A percentile compares a stretch with the other conserved stretches of the same genome.
These are phyloP conservation scores for Silurus glanis DNA, from an alignment of 2,113 vertebrate genomes.

Conservation along the genomic window DNA sequence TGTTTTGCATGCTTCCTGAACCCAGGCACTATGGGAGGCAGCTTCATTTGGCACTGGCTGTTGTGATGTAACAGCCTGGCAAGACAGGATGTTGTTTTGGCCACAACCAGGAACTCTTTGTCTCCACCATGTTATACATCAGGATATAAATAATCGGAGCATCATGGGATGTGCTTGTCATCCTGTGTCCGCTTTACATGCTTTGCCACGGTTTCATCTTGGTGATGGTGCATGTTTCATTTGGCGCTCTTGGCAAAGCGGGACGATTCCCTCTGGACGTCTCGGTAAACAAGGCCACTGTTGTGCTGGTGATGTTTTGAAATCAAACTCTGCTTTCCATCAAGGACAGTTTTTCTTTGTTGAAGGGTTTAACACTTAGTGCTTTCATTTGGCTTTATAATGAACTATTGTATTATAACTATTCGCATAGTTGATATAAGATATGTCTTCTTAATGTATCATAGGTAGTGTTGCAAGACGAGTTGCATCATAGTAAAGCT, in stretches of 20 bases:
- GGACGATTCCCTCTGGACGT: conserved; percentile 44
- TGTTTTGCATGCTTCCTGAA: conserved; percentile 22
- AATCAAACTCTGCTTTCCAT: neutral
- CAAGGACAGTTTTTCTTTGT: neutral
- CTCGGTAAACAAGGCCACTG: conserved; percentile 44
- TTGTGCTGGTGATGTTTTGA: conserved; percentile 13
- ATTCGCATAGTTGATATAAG: neutral
- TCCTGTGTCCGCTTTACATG: neutral
- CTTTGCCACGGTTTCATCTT: conserved; percentile 13
- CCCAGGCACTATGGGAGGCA: conserved; percentile 19
- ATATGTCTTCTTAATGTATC: neutral
- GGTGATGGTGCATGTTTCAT: conserved; percentile 7
- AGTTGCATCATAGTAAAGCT: neutral
- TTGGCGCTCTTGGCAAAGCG: conserved; percentile 48
- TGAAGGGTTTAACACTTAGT: neutral
- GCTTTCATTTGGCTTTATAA: neutral
- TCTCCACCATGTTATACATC: conserved; percentile 9
- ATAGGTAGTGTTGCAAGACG: neutral
- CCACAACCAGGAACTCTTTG: conserved; percentile 5
- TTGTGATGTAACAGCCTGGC: conserved; percentile 43
- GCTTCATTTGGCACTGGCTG: conserved; percentile 20
- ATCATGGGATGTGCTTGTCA: conserved; percentile 41
- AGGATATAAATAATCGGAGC: conserved; percentile 31
- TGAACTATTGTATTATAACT: neutral
- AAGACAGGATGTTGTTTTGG: conserved; percentile 32